Evolutionary conservation across 1,140 invertebrate genomes (phyloP).

Genomic region (Aporrectodea caliginosa): DNA sequence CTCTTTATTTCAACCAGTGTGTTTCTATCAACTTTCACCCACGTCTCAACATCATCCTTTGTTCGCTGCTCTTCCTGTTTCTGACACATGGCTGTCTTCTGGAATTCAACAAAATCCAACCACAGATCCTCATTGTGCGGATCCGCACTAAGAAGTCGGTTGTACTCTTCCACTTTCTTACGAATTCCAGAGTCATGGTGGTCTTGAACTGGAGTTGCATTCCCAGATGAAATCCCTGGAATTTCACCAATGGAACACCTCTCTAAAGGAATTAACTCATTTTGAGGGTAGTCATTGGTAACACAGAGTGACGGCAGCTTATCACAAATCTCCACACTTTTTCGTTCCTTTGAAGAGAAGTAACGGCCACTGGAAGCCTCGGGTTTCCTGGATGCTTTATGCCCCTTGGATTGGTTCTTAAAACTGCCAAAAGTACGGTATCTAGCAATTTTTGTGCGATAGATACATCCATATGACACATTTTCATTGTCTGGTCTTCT

Average conservation of each 20-base stretch:
- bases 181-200: too few relatives aligned
- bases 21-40: not conserved
- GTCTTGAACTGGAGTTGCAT: too few relatives aligned
- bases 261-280: too few relatives aligned
- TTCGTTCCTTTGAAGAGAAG: conserved; percentile 2
- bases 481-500: conserved; percentile 46
- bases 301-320: too few relatives aligned
- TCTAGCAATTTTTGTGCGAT: conserved; percentile 48
- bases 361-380: conserved; percentile 15
- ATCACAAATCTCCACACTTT: not conserved
- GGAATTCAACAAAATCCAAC: conserved; percentile 59
- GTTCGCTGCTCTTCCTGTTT: conserved; percentile 32
- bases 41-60: conserved; percentile 31
- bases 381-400: not conserved
- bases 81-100: conserved; percentile 44
- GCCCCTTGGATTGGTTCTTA: conserved; percentile 7
- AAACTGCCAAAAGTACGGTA: conserved; percentile 34
- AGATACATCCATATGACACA: conserved; percentile 48
- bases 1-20: conserved; percentile 55
- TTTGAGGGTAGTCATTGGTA: too few relatives aligned
- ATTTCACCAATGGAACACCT: too few relatives aligned
- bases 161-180: conserved; percentile 49
- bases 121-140: conserved; percentile 53
- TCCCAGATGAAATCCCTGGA: too few relatives aligned
- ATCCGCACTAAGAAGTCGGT: conserved; percentile 49